Conservation (phyloP, 2,113 vertebrate genomes). For the Gopherus evgoodei region DNA sequence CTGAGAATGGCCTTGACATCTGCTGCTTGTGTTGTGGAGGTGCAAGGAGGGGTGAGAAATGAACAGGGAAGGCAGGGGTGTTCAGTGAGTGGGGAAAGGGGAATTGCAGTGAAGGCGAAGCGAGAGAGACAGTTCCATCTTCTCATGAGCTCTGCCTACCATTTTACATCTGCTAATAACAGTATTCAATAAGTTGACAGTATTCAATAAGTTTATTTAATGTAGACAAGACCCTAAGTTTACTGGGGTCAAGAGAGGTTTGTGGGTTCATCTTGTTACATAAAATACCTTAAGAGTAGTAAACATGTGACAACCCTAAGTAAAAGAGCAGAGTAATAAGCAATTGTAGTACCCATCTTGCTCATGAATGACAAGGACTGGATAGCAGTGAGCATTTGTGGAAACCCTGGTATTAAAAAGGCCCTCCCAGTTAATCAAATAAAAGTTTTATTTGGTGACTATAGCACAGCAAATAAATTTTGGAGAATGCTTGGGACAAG, state of each 20-base stretch:
- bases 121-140: background rate
- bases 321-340: background rate
- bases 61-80: background rate
- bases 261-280: background rate
- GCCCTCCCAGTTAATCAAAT: background rate
- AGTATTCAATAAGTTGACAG: background rate
- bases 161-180: background rate
- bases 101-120: background rate
- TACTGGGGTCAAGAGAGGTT: background rate
- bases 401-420: background rate
- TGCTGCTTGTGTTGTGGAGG: background rate
- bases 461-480: background rate
- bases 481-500: background rate
- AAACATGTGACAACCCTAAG: accelerated
- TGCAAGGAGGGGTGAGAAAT: background rate
- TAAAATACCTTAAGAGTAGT: background rate
- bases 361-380: background rate
- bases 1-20: background rate
- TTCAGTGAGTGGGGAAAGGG: background rate
- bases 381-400: accelerated
- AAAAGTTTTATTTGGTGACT: background rate
- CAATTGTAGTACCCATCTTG: background rate
- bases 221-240: background rate
- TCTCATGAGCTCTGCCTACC: background rate
- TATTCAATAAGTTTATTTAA: background rate